phyloP scores from a whole-genome alignment of 2,797 vertebrate genomes.

The Phrynocephalus forsythii region DNA sequence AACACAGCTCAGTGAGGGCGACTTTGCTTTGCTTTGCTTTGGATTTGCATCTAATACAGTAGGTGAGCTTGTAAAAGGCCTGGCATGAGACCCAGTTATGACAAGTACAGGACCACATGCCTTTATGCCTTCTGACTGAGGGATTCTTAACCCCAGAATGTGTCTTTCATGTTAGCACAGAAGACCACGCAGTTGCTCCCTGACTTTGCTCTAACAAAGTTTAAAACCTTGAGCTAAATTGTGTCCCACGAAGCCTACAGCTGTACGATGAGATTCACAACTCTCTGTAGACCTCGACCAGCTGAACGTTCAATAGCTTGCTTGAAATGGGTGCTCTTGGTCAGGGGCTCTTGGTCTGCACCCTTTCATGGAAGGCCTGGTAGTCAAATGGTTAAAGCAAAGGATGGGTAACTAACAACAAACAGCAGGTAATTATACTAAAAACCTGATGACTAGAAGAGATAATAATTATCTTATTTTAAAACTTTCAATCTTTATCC shows the following conservation, averaged over 20 bases:
- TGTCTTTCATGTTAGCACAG: no score
- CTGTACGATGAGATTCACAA: not conserved
- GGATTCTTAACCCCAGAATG: not conserved
- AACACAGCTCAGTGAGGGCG: no score
- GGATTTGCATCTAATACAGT: no score
- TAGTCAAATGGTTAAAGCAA: slow-evolving; percentile 19
- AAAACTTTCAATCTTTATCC: slow-evolving; percentile 39
- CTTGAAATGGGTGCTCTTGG: not conserved
- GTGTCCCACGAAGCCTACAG: not conserved
- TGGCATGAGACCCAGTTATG: no score
- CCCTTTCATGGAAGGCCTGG: not conserved
- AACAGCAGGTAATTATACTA: slow-evolving; percentile 70
- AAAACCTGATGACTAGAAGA: slow-evolving; percentile 71
- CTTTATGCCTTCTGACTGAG: no score
- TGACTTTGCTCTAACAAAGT: not conserved
- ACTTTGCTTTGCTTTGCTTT: no score
- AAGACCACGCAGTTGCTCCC: not conserved
- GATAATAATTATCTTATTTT: slow-evolving; percentile 48
- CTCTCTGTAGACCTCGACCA: not conserved
- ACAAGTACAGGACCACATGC: no score
- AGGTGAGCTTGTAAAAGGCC: no score
- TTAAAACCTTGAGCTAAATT: not conserved
- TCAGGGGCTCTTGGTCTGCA: not conserved
- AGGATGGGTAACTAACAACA: slow-evolving; percentile 59
- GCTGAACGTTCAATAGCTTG: not conserved